These are phyloP conservation scores for Coryphaenoides rupestris DNA, from an alignment of 2,113 vertebrate genomes.

Conservation along the genomic window DNA sequence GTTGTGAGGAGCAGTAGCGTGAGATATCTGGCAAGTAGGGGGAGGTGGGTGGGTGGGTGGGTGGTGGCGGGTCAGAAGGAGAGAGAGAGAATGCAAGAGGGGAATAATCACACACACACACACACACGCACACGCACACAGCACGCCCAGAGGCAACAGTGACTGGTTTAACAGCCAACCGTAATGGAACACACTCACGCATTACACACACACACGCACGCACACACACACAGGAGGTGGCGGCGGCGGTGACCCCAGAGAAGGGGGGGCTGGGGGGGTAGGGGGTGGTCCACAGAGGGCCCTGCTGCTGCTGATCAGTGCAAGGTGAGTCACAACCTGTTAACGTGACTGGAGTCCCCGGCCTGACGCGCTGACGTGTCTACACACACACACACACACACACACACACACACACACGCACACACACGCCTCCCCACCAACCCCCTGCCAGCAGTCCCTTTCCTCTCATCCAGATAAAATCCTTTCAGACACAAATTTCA, in stretches of 20 bases:
- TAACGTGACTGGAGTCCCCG: conserved; percentile 74
- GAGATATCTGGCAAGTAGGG: background rate
- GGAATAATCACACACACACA: background rate
- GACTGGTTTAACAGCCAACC: conserved; percentile 53
- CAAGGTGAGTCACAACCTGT: conserved; percentile 78
- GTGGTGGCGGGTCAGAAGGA: no score
- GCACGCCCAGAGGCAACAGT: conserved; percentile 47
- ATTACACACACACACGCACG: conserved; percentile 10
- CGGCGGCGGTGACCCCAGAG: conserved; percentile 32
- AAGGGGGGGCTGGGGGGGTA: conserved; percentile 52
- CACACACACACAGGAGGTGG: conserved; percentile 9
- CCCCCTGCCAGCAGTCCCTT: conserved; percentile 65
- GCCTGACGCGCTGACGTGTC: conserved; percentile 56
- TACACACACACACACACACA: conserved; percentile 46
- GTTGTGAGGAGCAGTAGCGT: background rate
- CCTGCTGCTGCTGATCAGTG: conserved; percentile 61
- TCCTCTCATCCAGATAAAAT: conserved; percentile 81
- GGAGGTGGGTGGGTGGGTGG: background rate
- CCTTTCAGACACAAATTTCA: conserved; percentile 85
- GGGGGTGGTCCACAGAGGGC: conserved; percentile 37
- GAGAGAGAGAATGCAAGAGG: no score
- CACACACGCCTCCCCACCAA: conserved; percentile 63
- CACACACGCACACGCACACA: conserved; percentile 45
- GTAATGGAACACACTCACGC: conserved; percentile 15
- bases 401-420: conserved; percentile 12